Evolutionary conservation across 2,113 vertebrate species (phyloP).

Genomic region (Nothocercus julius): DNA sequence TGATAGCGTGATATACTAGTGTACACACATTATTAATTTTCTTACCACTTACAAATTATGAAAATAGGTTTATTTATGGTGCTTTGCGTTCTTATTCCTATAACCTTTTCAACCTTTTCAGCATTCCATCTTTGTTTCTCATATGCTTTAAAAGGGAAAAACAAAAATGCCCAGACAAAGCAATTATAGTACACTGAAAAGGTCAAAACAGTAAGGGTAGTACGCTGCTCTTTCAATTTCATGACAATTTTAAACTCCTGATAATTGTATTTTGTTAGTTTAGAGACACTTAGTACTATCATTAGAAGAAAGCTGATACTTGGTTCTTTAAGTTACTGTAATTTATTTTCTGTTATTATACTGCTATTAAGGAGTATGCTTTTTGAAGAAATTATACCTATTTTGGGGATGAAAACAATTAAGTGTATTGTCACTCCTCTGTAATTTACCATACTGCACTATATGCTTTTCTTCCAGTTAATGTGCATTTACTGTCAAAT

Average conservation of each 20-base stretch:
- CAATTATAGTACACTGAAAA: background rate
- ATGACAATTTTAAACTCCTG: background rate
- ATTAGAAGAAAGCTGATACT: background rate
- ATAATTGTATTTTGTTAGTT: background rate
- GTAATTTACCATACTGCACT: background rate
- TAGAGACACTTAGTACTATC: background rate
- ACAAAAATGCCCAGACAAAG: background rate
- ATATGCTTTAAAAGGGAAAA: background rate
- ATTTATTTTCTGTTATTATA: background rate
- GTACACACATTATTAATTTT: background rate
- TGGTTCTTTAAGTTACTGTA: background rate
- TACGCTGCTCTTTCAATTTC: background rate
- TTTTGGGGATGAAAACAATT: background rate
- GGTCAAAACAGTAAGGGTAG: background rate
- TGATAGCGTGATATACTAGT: background rate
- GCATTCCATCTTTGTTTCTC: background rate
- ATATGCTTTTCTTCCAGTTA: background rate
- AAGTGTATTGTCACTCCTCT: background rate
- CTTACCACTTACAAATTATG: background rate
- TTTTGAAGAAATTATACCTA: background rate
- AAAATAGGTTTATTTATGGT: accelerated
- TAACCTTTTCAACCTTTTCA: background rate
- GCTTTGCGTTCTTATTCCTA: background rate
- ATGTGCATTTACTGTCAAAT: background rate
- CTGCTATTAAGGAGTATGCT: background rate